Percentiles rank a stretch among this genome's conserved stretches.
phyloP scores from a whole-genome alignment of 2,113 vertebrate species.

The Prinia subflava region DNA sequence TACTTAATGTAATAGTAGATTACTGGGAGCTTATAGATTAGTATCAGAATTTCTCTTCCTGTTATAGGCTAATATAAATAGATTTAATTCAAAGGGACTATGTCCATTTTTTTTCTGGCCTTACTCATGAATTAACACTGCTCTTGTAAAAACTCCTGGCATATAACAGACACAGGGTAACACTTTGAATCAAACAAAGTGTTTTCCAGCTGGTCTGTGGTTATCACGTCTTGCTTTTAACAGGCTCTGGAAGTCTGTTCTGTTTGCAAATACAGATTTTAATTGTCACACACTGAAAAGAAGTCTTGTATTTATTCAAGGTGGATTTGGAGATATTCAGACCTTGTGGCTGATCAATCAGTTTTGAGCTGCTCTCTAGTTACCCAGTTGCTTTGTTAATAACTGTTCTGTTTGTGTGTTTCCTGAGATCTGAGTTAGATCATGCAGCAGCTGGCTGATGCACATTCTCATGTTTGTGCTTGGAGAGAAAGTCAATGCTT shows the following conservation, averaged over 20 bases:
- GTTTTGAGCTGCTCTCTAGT: not conserved
- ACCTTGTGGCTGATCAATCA: not conserved
- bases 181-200: not conserved
- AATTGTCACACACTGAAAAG: not conserved
- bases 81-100: not conserved
- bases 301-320: not conserved
- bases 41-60: not conserved
- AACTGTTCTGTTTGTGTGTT: not conserved
- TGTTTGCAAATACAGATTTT: not conserved
- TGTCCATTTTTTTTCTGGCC: not conserved
- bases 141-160: not conserved
- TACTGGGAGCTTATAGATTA: not conserved
- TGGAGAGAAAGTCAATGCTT: not conserved
- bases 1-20: not conserved
- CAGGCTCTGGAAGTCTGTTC: not conserved
- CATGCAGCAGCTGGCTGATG: not conserved
- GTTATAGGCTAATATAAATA: not conserved
- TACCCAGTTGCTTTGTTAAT: not conserved
- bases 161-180: not conserved
- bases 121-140: not conserved
- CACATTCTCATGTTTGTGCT: not conserved
- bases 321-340: not conserved
- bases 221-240: not conserved
- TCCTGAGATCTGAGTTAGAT: not conserved
- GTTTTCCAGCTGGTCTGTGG: accelerated